phyloP scores from a whole-genome alignment of 1,140 invertebrate genomes.

The Neodiprion lecontei region DNA sequence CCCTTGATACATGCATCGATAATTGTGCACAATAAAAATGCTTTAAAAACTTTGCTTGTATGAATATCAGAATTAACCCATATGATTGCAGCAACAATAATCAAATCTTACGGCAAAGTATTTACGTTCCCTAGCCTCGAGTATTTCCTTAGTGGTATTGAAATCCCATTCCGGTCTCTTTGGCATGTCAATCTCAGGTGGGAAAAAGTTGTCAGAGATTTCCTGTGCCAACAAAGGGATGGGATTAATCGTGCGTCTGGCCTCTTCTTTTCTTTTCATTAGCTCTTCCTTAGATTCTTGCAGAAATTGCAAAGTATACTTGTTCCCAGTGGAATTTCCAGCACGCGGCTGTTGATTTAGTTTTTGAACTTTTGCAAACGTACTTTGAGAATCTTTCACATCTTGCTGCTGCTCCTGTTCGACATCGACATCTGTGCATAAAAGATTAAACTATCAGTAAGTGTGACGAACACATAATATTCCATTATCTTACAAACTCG shows the following conservation, averaged over 20 bases:
- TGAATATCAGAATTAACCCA: too few relatives aligned
- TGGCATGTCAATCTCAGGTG: constrained; percentile 79
- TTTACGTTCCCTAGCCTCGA: constrained; percentile 77
- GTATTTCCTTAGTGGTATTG: constrained; percentile 70
- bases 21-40: too few relatives aligned
- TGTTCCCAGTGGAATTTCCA: constrained; percentile 58
- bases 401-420: constrained; percentile 21
- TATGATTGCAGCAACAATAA: too few relatives aligned
- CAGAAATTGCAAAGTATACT: constrained; percentile 79
- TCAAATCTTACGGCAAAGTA: constrained; percentile 73
- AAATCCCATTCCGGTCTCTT: constrained; percentile 83
- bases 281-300: constrained; percentile 75
- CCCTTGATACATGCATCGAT: too few relatives aligned
- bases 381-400: neutral
- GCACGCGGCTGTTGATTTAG: constrained; percentile 60
- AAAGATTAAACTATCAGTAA: constrained; percentile 11
- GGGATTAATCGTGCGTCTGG: constrained; percentile 63
- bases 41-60: too few relatives aligned
- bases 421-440: constrained; percentile 43
- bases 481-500: too few relatives aligned
- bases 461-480: neutral
- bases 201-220: constrained; percentile 76
- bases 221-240: constrained; percentile 71
- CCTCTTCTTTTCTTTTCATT: constrained; percentile 69
- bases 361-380: constrained; percentile 49